A percentile compares a stretch with the other conserved stretches of the same genome.
Conservation (phyloP, 2,888 invertebrate genomes). For the Amphipoea lucens region DNA sequence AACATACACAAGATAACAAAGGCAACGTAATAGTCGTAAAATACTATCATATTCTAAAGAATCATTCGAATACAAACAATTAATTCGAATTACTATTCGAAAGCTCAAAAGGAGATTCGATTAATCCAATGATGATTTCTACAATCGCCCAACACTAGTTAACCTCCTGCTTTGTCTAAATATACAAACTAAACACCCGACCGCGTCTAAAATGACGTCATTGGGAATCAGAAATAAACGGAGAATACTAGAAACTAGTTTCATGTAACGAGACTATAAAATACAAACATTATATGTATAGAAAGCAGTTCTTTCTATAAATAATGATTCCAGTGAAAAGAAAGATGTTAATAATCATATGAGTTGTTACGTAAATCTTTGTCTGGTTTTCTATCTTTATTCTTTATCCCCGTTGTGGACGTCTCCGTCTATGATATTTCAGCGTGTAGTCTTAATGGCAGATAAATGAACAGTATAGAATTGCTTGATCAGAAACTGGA, state of each 20-base stretch:
- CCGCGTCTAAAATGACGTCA: constrained; percentile 60
- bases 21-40: neutral
- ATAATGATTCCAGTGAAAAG: neutral
- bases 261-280: constrained; percentile 37
- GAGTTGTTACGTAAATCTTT: neutral
- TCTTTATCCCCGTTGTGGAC: neutral
- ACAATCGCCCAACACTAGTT: constrained; percentile 9
- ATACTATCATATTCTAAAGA: neutral
- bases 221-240: constrained; percentile 56
- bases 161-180: constrained; percentile 58
- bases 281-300: constrained; percentile 9
- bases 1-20: neutral
- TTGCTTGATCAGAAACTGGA: neutral
- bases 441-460: neutral
- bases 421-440: neutral
- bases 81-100: neutral
- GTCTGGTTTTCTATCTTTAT: constrained; percentile 3
- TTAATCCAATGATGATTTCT: neutral
- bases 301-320: neutral
- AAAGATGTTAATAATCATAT: constrained; percentile 8
- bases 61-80: neutral
- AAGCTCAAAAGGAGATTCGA: neutral
- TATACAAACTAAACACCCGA: constrained; percentile 57
- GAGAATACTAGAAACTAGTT: constrained; percentile 52
- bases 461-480: neutral